Evolutionary conservation across 2,797 vertebrate species (phyloP).

Genomic region (Microhierax caerulescens): DNA sequence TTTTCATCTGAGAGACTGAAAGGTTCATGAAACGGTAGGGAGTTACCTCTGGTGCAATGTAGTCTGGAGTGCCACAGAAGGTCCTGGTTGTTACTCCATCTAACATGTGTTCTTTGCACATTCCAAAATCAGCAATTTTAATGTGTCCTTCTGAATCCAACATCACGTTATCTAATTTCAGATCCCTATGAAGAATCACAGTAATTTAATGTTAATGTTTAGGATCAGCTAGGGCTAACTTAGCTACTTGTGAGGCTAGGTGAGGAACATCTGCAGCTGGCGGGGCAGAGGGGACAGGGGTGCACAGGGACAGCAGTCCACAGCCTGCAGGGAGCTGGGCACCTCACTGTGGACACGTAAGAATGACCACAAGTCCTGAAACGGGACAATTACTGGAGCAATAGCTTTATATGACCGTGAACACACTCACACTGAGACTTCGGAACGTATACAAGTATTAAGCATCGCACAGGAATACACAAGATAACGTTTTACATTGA

Average conservation of each 20-base stretch:
- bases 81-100: conserved; percentile 90
- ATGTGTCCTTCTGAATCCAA: conserved; percentile 95
- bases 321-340: neutral
- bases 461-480: neutral
- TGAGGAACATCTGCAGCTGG: neutral
- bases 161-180: conserved; percentile 98
- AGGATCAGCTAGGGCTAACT: neutral
- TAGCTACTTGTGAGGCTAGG: neutral
- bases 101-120: conserved; percentile 95
- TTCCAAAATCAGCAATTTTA: conserved; percentile 97
- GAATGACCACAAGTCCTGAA: neutral
- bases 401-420: neutral
- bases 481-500: neutral
- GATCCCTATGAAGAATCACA: conserved; percentile 81
- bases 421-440: neutral
- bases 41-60: conserved; percentile 94
- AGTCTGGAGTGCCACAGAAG: conserved; percentile 97
- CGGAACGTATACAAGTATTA: accelerated
- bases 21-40: neutral
- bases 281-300: neutral
- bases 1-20: neutral
- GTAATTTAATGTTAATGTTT: neutral
- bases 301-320: accelerated
- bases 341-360: accelerated
- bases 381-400: neutral